Conservation (phyloP, 2,888 invertebrate genomes). For the Microdon myrmicae region DNA sequence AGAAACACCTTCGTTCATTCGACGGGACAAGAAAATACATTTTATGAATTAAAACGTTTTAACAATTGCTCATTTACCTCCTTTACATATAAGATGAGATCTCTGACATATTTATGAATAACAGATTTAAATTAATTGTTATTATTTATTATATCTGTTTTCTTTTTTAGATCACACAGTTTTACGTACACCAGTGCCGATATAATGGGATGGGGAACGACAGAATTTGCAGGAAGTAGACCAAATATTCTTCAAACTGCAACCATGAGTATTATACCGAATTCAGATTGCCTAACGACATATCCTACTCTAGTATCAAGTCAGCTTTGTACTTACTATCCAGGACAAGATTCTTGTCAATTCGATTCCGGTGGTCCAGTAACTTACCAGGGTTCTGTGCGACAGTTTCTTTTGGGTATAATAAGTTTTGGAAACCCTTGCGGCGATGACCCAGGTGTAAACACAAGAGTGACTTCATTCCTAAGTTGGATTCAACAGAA, state of each 20-base stretch:
- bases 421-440: conserved; percentile 70
- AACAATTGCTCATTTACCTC: too few species aligned
- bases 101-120: too few species aligned
- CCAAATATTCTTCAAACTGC: conserved; percentile 69
- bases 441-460: conserved; percentile 69
- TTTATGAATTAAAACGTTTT: too few species aligned
- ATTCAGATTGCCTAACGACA: conserved; percentile 6
- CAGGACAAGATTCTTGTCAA: conserved; percentile 69
- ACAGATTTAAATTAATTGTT: neutral
- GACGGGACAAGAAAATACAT: too few species aligned
- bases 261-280: conserved; percentile 18
- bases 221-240: conserved; percentile 67
- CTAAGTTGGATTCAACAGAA: conserved; percentile 69
- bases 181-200: conserved; percentile 57
- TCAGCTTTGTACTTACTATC: conserved; percentile 65
- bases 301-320: neutral
- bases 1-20: too few species aligned
- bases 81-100: too few species aligned
- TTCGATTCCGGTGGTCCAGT: conserved; percentile 71
- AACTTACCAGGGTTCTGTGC: conserved; percentile 62
- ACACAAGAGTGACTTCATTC: conserved; percentile 70
- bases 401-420: conserved; percentile 68
- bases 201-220: conserved; percentile 69
- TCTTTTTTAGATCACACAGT: conserved; percentile 35
- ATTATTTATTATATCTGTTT: neutral